A percentile compares a stretch with the other conserved stretches of the same genome.
These are phyloP conservation scores for Tiliacea citrago DNA, from an alignment of 2,888 invertebrate species.

Conservation along the genomic window DNA sequence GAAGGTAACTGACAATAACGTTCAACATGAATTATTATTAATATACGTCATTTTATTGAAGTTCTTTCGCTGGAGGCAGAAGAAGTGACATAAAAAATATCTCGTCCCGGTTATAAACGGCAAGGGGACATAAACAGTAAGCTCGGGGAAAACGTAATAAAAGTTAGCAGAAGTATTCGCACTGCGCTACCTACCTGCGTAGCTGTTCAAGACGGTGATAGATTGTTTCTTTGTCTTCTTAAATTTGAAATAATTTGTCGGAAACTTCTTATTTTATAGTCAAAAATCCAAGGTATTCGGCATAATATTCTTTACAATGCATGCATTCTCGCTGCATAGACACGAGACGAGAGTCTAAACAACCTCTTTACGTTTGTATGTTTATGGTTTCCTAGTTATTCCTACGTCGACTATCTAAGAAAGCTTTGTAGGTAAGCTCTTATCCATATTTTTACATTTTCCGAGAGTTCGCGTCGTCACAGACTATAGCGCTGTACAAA, in stretches of 20 bases:
- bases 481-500: slow-evolving; percentile 64
- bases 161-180: slow-evolving; percentile 76
- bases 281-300: slow-evolving; percentile 22
- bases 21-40: slow-evolving; percentile 48
- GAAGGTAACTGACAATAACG: slow-evolving; percentile 28
- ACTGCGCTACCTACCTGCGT: slow-evolving; percentile 65
- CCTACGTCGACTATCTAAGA: slow-evolving; percentile 36
- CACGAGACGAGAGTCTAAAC: slow-evolving; percentile 20
- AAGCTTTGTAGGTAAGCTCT: slow-evolving; percentile 46
- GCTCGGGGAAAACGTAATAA: slow-evolving; percentile 78
- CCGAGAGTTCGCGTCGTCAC: slow-evolving; percentile 55
- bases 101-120: slow-evolving; percentile 78
- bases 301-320: slow-evolving; percentile 29
- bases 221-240: slow-evolving; percentile 71
- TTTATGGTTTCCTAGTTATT: slow-evolving; percentile 37
- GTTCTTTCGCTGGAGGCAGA: slow-evolving; percentile 69
- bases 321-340: slow-evolving; percentile 32
- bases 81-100: slow-evolving; percentile 77
- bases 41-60: slow-evolving; percentile 69
- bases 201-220: slow-evolving; percentile 70
- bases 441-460: slow-evolving; percentile 54
- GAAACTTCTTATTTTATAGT: slow-evolving; percentile 53
- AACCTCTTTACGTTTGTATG: slow-evolving; percentile 30
- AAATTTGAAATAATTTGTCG: slow-evolving; percentile 69
- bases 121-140: slow-evolving; percentile 77